Evolutionary conservation across 2,113 vertebrate species (phyloP), one percentile per base, ranked within the genome.

Genomic region (Ageneiosus marmoratus): DNA sequence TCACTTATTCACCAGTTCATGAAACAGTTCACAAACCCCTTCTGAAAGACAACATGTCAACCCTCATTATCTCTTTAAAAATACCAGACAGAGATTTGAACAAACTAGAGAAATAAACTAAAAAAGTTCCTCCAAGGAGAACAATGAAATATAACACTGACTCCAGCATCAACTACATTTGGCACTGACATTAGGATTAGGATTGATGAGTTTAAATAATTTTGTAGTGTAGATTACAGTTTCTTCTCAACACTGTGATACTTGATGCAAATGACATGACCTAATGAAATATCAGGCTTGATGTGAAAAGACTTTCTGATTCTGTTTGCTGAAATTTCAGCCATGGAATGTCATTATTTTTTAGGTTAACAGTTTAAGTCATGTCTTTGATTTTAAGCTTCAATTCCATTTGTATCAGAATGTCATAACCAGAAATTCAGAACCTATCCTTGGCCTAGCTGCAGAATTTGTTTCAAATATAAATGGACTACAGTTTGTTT

Each of bases 281-380:
- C 88, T 86, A 86, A 82, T 89, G 85, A 44, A 85, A 87, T 41
- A 37, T 80, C 24, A 5, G 56, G 77, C 27, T 73, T 82, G 80
- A 89, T 83, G 69, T 86, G 83, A 87, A 86, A 86, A 83, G 85
- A 86, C 69, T 56, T 55, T 67, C 56, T 37, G 37, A 51, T 27
- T 50, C 46, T 29, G 24, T n/a, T 48, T 24, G 24, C 18, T 81
- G 41, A 50, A 51, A 41, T 75, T 85, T 41, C 27, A 8, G 34
- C 18, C 5, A 24, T 63, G 13, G 62, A 41, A 67, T n/a, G 46
- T 51, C 63, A 27, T n/a, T 56, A 9, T 29, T 41, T 27, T 72
- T 48, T 32, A 80, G 20, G 27, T 55, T 24, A 56, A 32, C 48
- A 55, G 8, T 22, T 50, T 48, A 79, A 48, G 58, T 22, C 58